Evolutionary conservation across 2,113 vertebrate genomes (phyloP), one percentile per base, ranked within the genome.

Genomic region (Sprattus sprattus): DNA sequence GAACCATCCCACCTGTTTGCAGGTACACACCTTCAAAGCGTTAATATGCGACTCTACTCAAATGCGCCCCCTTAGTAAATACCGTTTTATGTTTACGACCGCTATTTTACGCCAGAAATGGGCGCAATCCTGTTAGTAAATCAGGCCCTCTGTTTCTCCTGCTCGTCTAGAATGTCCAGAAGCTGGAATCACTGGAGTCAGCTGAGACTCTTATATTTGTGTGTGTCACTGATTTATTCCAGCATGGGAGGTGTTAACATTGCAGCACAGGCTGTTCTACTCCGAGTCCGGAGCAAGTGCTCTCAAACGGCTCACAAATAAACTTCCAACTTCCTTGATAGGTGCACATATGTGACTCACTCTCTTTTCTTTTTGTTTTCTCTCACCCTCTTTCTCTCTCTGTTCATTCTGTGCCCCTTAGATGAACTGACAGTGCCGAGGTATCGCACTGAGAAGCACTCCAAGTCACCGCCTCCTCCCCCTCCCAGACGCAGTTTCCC

Each of bases 391-490:
- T 11, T 9, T 28, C 11, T 67, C 64, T 71, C 25, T 71, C 3
- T 32, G 3, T 32, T 71, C 15, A 87, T 39, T 28, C 54, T 9
- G 16, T 57, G 57, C 16, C 85, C 78, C 50, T n/a, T 87, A 96
- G 98, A 99, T 85, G 97, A 99, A 86, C 93, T 99, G 92, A 97
- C 96, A 0, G 97, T 99, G 81, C 96, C 97, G 0, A 95, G 97
- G 13, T 99, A 99, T 91, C 96, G 97, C 84, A 99, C 97, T 0
- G 98, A 99, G 93, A 99, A 99, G 90, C 98, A 98, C 15, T 99
- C 98, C 82, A 99, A 99, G 87, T 99, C 98, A 0, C 98, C 98
- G 0, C 98, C 98, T 0, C 98, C 98, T 0, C 97, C 98, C 0
- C 98, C 98, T 0, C 98, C 98, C 0, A 95, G 97, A 82, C 96